Evolutionary conservation across 2,797 vertebrate genomes (phyloP), one percentile per base, ranked within the genome.

Genomic region (Coracias cyanogaster): DNA sequence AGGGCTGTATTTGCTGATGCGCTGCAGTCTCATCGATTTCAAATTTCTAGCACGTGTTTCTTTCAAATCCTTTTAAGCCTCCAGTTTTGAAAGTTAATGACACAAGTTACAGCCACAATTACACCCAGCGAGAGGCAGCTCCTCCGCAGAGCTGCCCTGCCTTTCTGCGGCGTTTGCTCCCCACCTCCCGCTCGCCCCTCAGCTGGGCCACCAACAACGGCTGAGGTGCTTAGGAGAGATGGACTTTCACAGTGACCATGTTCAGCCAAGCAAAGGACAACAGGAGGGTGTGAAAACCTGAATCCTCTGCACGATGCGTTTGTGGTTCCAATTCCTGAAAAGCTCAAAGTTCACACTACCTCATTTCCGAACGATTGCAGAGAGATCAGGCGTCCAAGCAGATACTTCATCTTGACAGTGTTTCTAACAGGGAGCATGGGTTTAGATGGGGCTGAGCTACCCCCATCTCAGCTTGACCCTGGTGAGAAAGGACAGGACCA

Each of bases 1-100:
- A 79, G 26, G 17, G 73, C 28, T 9, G 31, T 0, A 0, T 69
- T 51, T 41, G 64, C 51, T 57, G 83, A 49, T 48, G 87, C 43
- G 25, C 26, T 28, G 70, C 94, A 72, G 33, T 61, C 54, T 8
- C 55, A 33, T 37, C 15, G 25, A 15, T 89, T 92, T 90, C 92
- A 69, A 26, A 81, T 94, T 94, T 95, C 92, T 78, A 79, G 93
- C 12, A 17, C 41, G 22, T 55, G 19, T 74, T 89, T 89, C 82
- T 60, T 95, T 95, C 76, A 79, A 93, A 89, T 31, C 95, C 71
- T 86, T 94, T 92, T 79, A 80, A 66, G 84, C 72, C 92, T 94
- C 92, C 94, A 35, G 18, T 91, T 96, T 70, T 66, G 74, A 58
- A 89, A 95, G 95, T 62, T 96, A 96, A 97, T 81, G 95, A 86